Conservation (phyloP, 2,888 invertebrate genomes). For the Matsumyia berberina region DNA sequence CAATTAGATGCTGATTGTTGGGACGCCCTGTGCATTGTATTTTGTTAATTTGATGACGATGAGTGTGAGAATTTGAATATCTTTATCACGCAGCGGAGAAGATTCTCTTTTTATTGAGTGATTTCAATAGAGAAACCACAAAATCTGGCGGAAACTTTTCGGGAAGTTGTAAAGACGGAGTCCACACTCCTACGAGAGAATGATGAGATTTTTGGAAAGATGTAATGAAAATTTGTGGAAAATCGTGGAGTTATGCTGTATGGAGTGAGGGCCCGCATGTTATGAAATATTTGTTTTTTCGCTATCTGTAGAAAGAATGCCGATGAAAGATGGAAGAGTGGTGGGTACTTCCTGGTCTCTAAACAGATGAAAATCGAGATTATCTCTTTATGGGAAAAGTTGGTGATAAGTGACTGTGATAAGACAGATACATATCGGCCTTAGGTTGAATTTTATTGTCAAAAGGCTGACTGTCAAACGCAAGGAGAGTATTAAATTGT, state of each 20-base stretch:
- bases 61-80: slow-evolving; percentile 74
- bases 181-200: slow-evolving; percentile 53
- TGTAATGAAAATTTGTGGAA: neutral
- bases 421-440: neutral
- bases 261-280: neutral
- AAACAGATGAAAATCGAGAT: neutral
- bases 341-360: neutral
- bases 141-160: slow-evolving; percentile 17
- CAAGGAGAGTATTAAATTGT: no score
- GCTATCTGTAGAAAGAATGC: neutral
- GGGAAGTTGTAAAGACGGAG: slow-evolving; percentile 49
- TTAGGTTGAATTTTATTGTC: no score
- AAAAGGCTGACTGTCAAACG: no score
- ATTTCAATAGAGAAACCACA: slow-evolving; percentile 15
- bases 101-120: slow-evolving; percentile 40
- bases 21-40: slow-evolving; percentile 50
- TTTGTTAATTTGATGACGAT: slow-evolving; percentile 66
- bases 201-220: slow-evolving; percentile 22
- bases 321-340: neutral
- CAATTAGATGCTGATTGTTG: slow-evolving; percentile 73
- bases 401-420: neutral
- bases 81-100: slow-evolving; percentile 44
- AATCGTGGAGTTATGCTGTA: neutral
- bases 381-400: neutral
- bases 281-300: slow-evolving; percentile 19